phyloP scores from a whole-genome alignment of 2,888 invertebrate genomes.

The Polydrusus pterygomalis region DNA sequence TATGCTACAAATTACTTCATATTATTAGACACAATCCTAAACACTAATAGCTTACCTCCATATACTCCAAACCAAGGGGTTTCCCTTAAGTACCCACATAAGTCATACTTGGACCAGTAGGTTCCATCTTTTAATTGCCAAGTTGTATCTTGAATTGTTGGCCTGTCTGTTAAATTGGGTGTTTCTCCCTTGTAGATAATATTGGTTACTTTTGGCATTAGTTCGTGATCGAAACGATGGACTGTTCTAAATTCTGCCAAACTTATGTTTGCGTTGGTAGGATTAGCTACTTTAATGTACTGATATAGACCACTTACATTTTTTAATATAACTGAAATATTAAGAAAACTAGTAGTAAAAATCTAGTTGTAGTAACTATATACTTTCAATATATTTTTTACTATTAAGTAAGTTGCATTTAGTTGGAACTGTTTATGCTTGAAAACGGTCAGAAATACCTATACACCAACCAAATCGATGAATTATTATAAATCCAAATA shows the following conservation, averaged over 20 bases:
- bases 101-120: constrained; percentile 45
- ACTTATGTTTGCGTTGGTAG: constrained; percentile 26
- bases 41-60: constrained; percentile 45
- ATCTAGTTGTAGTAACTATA: no score
- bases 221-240: constrained; percentile 33
- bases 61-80: constrained; percentile 47
- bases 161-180: constrained; percentile 30
- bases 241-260: constrained; percentile 39
- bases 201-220: constrained; percentile 45
- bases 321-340: constrained; percentile 29
- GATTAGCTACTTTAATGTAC: constrained; percentile 38
- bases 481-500: no score
- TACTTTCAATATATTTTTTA: no score
- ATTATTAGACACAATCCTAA: no score
- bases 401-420: no score
- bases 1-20: no score
- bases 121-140: constrained; percentile 43
- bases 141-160: constrained; percentile 44
- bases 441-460: no score
- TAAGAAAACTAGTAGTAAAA: no score
- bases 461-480: no score
- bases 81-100: constrained; percentile 40
- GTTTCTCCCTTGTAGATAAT: constrained; percentile 33
- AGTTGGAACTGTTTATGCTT: no score
- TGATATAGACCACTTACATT: constrained; percentile 42